A percentile compares a stretch with the other conserved stretches of the same genome.
These are phyloP conservation scores for Creontiades dilutus DNA, from an alignment of 2,888 invertebrate species.

Conservation along the genomic window DNA sequence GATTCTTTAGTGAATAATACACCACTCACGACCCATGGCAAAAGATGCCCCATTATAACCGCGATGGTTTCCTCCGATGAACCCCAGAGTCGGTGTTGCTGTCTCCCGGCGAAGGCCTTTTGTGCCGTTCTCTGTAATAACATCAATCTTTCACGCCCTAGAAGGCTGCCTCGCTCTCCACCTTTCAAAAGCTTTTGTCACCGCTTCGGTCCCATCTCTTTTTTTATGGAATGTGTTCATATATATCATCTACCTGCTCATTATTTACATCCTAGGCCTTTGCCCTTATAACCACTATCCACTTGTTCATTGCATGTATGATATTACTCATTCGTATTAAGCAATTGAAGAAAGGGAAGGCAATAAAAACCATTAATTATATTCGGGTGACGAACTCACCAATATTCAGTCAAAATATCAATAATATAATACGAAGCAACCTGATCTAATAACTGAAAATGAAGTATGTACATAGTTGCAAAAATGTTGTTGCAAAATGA, in stretches of 20 bases:
- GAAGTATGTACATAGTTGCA: no score
- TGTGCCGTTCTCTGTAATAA: conserved; percentile 38
- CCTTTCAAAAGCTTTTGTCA: neutral
- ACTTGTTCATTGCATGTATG: no score
- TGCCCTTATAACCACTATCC: no score
- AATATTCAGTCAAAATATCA: no score
- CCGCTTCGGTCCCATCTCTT: neutral
- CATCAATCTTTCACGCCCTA: conserved; percentile 27
- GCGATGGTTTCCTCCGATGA: conserved; percentile 5
- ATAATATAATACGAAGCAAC: no score
- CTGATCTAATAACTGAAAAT: no score
- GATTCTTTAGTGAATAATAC: neutral
- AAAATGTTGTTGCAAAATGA: no score
- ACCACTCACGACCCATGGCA: neutral
- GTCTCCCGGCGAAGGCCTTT: neutral
- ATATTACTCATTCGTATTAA: no score
- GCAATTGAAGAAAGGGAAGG: no score
- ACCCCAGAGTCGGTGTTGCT: neutral
- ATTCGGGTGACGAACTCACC: no score
- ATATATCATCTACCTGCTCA: neutral
- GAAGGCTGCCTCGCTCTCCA: conserved; percentile 22
- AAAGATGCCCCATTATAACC: conserved; percentile 31
- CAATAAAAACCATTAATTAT: no score
- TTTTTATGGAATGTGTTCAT: neutral
- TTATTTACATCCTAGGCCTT: no score